Percentiles rank a stretch among this genome's conserved stretches.
Evolutionary conservation across 2,888 invertebrate genomes (phyloP).

Genomic region (Drepana falcataria): DNA sequence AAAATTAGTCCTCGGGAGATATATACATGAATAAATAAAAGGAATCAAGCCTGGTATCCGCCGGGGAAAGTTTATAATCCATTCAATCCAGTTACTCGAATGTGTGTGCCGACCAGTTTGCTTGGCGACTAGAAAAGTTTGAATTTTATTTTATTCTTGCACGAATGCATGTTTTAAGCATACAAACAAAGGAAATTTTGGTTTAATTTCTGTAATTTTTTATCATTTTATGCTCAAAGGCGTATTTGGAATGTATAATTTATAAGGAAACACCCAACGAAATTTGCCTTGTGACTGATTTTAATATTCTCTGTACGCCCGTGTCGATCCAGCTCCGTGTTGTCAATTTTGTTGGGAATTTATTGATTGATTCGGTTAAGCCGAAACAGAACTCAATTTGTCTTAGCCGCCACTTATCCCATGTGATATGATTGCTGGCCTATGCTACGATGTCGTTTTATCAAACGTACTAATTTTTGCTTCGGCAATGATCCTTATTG

Average conservation of each 20-base stretch:
- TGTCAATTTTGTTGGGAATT: constrained; percentile 22
- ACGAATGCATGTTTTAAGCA: constrained; percentile 28
- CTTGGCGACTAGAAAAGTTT: constrained; percentile 45
- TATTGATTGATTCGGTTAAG: constrained; percentile 30
- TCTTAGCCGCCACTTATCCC: constrained; percentile 23
- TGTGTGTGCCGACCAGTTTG: constrained; percentile 36
- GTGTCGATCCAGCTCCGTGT: constrained; percentile 12
- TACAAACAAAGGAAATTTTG: constrained; percentile 27
- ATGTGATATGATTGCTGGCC: constrained; percentile 15
- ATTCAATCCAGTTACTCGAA: constrained; percentile 44
- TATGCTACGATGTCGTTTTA: neutral
- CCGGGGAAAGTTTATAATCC: constrained; percentile 51
- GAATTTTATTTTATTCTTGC: constrained; percentile 7
- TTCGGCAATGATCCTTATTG: neutral
- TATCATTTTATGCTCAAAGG: constrained; percentile 6
- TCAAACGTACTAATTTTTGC: neutral
- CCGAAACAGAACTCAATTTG: constrained; percentile 34
- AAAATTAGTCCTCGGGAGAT: too few relatives aligned
- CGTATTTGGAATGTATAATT: constrained; percentile 9
- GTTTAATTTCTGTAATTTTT: constrained; percentile 32
- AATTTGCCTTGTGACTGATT: constrained; percentile 13
- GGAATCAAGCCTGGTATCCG: neutral
- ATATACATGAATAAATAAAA: too few relatives aligned
- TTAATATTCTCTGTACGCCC: constrained; percentile 13
- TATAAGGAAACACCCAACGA: constrained; percentile 16